Percentiles rank a stretch among this genome's conserved stretches.
These are phyloP conservation scores for Dorcus parallelipipedus DNA, from an alignment of 2,888 invertebrate species.

Conservation along the genomic window DNA sequence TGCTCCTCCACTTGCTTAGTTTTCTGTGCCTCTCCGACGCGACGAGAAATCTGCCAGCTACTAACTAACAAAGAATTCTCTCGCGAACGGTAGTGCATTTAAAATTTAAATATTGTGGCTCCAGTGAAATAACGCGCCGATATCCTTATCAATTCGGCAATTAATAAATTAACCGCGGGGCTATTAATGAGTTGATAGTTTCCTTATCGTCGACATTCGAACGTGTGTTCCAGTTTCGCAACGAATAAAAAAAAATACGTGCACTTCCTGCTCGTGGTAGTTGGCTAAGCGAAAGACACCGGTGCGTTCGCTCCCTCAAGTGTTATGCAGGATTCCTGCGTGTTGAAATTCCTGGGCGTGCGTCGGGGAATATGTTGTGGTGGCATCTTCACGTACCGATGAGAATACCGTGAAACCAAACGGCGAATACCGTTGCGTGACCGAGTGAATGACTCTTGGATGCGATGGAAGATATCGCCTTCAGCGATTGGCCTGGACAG, in stretches of 20 bases:
- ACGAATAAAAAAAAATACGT: background rate
- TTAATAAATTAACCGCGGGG: no score
- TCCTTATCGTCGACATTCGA: no score
- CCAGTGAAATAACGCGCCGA: no score
- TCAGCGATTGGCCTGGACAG: slow-evolving; percentile 62
- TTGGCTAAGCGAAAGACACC: background rate
- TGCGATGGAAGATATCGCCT: slow-evolving; percentile 60
- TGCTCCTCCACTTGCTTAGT: no score
- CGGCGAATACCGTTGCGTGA: slow-evolving; percentile 33
- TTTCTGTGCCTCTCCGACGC: no score
- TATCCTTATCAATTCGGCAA: no score
- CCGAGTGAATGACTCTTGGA: slow-evolving; percentile 41
- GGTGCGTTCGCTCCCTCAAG: background rate
- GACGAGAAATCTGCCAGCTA: no score
- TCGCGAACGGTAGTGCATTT: no score
- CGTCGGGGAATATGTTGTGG: background rate
- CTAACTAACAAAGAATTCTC: no score
- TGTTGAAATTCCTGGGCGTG: slow-evolving; percentile 3
- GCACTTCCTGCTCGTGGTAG: background rate
- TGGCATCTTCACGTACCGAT: slow-evolving; percentile 7
- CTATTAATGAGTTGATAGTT: no score
- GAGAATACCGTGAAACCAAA: slow-evolving; percentile 11
- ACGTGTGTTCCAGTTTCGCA: no score
- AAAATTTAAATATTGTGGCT: no score
- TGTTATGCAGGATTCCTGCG: background rate